Evolutionary conservation across 92 coral and sea anemone genomes (phyloP).

Genomic region (Epizoanthus stellaris): DNA sequence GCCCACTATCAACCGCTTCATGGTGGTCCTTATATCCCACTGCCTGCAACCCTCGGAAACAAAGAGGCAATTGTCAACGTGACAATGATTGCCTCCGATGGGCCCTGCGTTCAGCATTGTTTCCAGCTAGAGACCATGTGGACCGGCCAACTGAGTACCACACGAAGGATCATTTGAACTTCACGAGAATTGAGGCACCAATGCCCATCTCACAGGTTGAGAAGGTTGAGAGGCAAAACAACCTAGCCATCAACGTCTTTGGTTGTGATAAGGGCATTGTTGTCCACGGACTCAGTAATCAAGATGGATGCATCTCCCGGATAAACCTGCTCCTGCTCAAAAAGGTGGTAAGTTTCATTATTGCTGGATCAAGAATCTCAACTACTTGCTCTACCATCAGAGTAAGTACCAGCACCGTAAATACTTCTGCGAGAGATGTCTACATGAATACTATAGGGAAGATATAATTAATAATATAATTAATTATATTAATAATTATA

Average conservation of each 20-base stretch:
- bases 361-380: background rate
- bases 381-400: background rate
- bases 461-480: too few relatives aligned
- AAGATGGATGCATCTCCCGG: background rate
- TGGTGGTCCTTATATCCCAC: constrained; percentile 27
- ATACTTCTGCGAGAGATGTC: too few relatives aligned
- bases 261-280: constrained; percentile 13
- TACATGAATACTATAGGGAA: too few relatives aligned
- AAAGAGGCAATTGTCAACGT: constrained; percentile 46
- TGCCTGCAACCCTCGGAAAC: constrained; percentile 2
- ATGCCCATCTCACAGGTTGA: constrained; percentile 14
- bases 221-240: constrained; percentile 22
- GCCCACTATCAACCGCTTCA: background rate
- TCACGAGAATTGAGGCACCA: constrained; percentile 16
- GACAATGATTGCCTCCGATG: constrained; percentile 49
- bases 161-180: background rate
- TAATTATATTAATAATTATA: too few relatives aligned
- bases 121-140: background rate
- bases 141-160: background rate
- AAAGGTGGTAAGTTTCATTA: constrained; percentile 10
- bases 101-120: constrained; percentile 42
- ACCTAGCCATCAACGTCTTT: constrained; percentile 41
- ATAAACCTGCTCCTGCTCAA: constrained; percentile 26
- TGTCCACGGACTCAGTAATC: background rate
- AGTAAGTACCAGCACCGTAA: too few relatives aligned